Evolutionary conservation across 2,113 vertebrate species (phyloP).

Genomic region (Picathartes gymnocephalus): DNA sequence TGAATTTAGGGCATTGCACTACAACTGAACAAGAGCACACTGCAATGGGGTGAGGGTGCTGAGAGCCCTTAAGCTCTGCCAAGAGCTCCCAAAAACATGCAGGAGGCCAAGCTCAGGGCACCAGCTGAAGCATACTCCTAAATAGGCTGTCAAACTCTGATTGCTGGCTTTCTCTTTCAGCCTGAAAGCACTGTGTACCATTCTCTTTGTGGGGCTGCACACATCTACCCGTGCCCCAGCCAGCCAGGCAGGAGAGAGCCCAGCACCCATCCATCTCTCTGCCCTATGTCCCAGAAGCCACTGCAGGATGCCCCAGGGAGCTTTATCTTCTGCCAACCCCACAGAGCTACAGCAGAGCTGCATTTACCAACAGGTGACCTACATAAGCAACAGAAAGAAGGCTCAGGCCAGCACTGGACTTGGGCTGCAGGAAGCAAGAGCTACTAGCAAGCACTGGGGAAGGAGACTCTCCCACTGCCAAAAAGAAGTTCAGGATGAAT

Average conservation of each 20-base stretch:
- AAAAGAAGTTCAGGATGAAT: background rate
- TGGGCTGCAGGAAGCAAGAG: background rate
- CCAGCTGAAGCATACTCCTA: background rate
- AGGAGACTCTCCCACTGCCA: background rate
- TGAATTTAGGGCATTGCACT: background rate
- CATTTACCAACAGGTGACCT: background rate
- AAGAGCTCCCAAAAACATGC: background rate
- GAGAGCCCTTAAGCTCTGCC: background rate
- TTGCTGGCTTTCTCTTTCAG: background rate
- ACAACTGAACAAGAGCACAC: background rate
- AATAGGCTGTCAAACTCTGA: background rate
- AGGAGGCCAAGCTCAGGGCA: background rate
- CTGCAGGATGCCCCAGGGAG: background rate
- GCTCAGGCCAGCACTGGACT: background rate
- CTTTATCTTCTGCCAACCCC: background rate
- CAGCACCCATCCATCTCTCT: background rate
- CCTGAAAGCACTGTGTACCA: background rate
- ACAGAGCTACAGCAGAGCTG: background rate
- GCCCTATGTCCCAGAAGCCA: background rate
- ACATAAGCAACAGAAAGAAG: background rate
- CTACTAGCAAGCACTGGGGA: background rate
- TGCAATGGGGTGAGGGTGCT: background rate
- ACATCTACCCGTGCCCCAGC: rapidly evolving
- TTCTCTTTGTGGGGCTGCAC: background rate
- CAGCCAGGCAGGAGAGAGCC: background rate